Percentiles rank a stretch among this genome's conserved stretches.
Conservation (phyloP, 35 echinoderm and acorn worm species). For the Apostichopus parvimensis region DNA sequence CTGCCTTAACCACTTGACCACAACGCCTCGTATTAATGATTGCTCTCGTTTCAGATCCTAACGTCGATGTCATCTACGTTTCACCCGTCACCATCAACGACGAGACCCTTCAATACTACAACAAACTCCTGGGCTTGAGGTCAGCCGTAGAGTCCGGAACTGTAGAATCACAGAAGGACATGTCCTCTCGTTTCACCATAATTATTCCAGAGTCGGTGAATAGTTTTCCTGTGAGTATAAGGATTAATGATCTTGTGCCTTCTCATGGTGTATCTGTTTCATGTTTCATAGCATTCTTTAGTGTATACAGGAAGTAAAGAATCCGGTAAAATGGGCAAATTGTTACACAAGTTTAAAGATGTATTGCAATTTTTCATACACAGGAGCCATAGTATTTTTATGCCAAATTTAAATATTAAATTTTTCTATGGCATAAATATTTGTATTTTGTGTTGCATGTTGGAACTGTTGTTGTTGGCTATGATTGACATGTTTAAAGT, state of each 20-base stretch:
- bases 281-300: not conserved
- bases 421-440: not conserved
- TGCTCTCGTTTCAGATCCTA: slow-evolving; percentile 66
- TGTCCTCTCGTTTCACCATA: slow-evolving; percentile 82
- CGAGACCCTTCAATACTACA: slow-evolving; percentile 97
- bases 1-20: too few relatives aligned
- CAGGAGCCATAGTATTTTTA: too few relatives aligned
- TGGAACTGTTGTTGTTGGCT: too few relatives aligned
- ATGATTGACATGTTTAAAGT: too few relatives aligned
- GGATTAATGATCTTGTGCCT: too few relatives aligned
- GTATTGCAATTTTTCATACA: too few relatives aligned
- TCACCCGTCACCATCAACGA: slow-evolving; percentile 93
- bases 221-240: slow-evolving; percentile 90
- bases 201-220: slow-evolving; percentile 93
- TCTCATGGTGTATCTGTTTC: too few relatives aligned
- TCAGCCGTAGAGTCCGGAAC: slow-evolving; percentile 71
- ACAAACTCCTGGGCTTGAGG: slow-evolving; percentile 84
- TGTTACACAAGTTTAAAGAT: too few relatives aligned
- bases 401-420: not conserved
- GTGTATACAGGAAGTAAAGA: not conserved
- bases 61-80: slow-evolving; percentile 95
- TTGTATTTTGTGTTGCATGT: too few relatives aligned
- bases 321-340: not conserved
- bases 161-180: slow-evolving; percentile 89
- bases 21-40: too few relatives aligned